These are phyloP conservation scores for Mus pahari DNA, from an alignment of 2,113 vertebrate species.

Conservation along the genomic window DNA sequence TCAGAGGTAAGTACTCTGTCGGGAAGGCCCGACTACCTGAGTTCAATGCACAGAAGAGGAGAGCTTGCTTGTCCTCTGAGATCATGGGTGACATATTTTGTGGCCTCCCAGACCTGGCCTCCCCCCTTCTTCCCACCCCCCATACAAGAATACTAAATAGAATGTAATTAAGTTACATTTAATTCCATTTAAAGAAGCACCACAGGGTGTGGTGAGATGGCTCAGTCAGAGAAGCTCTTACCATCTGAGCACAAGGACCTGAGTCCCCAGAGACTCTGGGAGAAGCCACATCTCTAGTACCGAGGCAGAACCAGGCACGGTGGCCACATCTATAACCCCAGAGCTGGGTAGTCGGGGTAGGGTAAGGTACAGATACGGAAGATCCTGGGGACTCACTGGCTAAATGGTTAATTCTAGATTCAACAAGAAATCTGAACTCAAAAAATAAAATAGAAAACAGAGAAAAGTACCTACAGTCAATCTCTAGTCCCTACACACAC, in stretches of 20 bases:
- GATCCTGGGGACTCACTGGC: background rate
- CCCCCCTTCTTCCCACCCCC: background rate
- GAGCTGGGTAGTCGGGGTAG: background rate
- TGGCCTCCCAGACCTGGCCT: background rate
- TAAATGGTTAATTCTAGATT: background rate
- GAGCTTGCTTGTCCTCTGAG: background rate
- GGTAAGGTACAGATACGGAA: background rate
- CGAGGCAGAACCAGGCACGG: background rate
- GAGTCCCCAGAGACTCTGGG: background rate
- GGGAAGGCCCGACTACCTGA: background rate
- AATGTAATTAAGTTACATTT: background rate
- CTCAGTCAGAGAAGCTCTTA: background rate
- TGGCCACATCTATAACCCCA: background rate
- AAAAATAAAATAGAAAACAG: background rate
- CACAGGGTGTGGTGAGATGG: background rate
- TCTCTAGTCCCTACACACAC: background rate
- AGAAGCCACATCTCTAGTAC: background rate
- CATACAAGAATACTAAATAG: background rate
- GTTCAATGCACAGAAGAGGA: background rate
- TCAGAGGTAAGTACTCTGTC: background rate
- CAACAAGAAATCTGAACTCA: background rate
- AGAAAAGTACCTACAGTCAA: background rate
- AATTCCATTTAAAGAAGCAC: background rate
- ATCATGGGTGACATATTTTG: background rate
- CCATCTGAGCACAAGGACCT: background rate